Conservation (phyloP, 2,888 invertebrate species). For the Yponomeuta sedellus region DNA sequence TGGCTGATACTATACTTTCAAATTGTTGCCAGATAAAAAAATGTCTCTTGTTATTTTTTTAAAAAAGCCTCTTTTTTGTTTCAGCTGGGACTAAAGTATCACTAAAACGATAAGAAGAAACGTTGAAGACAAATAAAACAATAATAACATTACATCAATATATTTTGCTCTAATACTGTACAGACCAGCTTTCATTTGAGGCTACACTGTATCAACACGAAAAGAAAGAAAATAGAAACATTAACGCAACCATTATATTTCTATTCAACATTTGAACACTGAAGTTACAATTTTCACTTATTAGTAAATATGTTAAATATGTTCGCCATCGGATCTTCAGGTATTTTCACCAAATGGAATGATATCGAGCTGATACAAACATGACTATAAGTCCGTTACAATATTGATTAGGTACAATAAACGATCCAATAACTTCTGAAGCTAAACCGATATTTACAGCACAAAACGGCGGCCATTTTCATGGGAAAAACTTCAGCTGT, state of each 20-base stretch:
- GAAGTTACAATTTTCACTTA: constrained; percentile 38
- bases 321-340: constrained; percentile 50
- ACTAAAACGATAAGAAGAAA: background rate
- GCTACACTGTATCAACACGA: constrained; percentile 29
- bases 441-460: constrained; percentile 44
- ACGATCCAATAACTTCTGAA: constrained; percentile 25
- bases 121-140: constrained; percentile 39
- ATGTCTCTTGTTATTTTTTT: background rate
- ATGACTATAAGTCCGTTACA: constrained; percentile 19
- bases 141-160: constrained; percentile 45
- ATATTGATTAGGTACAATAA: constrained; percentile 26
- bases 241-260: constrained; percentile 60
- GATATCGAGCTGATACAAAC: constrained; percentile 64
- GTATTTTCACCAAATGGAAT: constrained; percentile 50
- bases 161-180: constrained; percentile 67
- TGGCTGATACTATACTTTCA: too few species aligned
- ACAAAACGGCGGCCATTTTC: constrained; percentile 23
- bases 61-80: background rate
- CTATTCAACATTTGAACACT: constrained; percentile 67
- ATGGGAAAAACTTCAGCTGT: constrained; percentile 6
- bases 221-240: constrained; percentile 40
- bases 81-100: constrained; percentile 5
- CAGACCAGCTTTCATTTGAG: constrained; percentile 48
- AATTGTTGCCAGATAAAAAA: too few species aligned
- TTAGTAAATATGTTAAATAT: constrained; percentile 31